These are phyloP conservation scores for Scotopteryx bipunctaria DNA, from an alignment of 2,888 invertebrate species.

Conservation along the genomic window DNA sequence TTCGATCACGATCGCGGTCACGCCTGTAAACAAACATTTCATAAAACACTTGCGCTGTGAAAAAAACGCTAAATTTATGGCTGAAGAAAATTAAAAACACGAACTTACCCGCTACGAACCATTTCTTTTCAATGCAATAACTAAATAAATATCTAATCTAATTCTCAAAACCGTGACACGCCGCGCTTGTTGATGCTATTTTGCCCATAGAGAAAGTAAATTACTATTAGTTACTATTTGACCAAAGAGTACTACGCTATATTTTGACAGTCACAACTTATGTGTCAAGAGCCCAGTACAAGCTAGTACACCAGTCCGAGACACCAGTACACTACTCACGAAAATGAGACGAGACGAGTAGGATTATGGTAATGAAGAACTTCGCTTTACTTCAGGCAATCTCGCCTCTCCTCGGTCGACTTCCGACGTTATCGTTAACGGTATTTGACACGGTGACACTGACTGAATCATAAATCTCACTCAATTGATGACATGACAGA, in stretches of 20 bases:
- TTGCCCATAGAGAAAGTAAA: neutral
- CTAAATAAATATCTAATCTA: neutral
- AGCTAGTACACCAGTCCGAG: no score
- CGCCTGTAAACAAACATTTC: conserved; percentile 50
- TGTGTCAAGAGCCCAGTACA: no score
- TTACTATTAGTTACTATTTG: neutral
- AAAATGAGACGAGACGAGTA: no score
- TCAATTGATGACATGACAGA: no score
- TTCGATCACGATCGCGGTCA: conserved; percentile 75
- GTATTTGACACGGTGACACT: no score
- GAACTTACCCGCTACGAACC: conserved; percentile 75
- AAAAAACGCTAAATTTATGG: neutral
- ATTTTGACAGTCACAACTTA: no score
- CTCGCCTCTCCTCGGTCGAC: no score
- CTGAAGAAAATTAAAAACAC: neutral
- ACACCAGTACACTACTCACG: no score
- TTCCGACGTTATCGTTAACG: no score
- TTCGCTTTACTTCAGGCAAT: no score
- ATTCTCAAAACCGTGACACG: conserved; percentile 7
- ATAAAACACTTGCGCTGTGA: neutral
- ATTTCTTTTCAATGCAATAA: conserved; percentile 30
- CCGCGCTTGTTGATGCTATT: conserved; percentile 22
- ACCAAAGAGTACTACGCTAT: neutral
- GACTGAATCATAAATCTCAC: no score
- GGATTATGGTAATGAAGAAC: no score